Base-by-base conservation (phyloP, 2,797 vertebrate genomes). In the Notamacropus eugenii region DNA sequence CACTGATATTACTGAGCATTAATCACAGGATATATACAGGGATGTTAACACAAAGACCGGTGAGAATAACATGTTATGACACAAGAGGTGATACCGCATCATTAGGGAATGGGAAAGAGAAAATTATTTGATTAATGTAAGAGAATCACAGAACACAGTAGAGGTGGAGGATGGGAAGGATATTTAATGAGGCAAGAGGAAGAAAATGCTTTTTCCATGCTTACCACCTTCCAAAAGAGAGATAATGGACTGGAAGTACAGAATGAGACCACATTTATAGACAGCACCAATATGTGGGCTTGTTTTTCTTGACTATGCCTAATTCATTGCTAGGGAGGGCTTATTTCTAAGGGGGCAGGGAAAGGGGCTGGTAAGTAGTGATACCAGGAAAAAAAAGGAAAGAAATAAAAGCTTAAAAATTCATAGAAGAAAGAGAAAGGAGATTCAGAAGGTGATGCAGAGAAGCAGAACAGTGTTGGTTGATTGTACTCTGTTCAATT, bases 151-250 rank as follows among this genome's bases (percentile, higher is more conserved):
- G 93, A 92, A 55, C 93, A 34, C 16, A 90, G 82, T 40, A 27
- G 10, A 52, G 92, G 55, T 54, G 96, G 95, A 95, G 95, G 87
- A 34, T 90, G 22, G 54, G 16, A 55, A 95, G 90, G 90, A 52
- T 93, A 94, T 95, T 97, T 96, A 96, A 96, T 95, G 97, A 95
- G 94, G 93, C 95, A 93, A 95, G 92, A 87, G 92, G 55, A 52
- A 97, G 91, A 96, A 97, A 97, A 96, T 90, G 93, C 94, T 97
- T 96, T 95, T 82, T 82, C 40, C 67, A 24, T 46, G n/a, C 40
- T 28, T 87, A 87, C 74, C 10, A 87, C 40, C 40, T 87, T 87
- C 74, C 1, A 1, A 87, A 87, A 87, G 74, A 46, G 40, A 87
- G 24, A 50, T 87, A 50, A 87, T 46, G 24, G 74, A 46, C 40